These are phyloP conservation scores for Apotomis turbidana DNA, from an alignment of 2,888 invertebrate genomes.

Conservation along the genomic window DNA sequence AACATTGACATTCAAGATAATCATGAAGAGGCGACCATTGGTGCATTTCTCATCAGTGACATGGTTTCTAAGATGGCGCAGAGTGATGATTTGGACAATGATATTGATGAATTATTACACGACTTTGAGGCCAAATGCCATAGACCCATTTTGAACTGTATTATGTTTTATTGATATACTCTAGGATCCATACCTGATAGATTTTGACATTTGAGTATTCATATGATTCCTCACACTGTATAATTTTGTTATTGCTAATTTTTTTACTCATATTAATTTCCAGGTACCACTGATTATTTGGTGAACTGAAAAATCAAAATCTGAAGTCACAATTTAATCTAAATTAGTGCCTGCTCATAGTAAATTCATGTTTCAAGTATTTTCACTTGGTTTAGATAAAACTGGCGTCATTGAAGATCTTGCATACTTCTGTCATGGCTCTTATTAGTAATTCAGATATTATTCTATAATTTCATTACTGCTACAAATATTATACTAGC, in stretches of 20 bases:
- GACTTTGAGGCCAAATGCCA: slow-evolving; percentile 96
- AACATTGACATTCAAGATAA: slow-evolving; percentile 99
- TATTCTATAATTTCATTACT: neutral
- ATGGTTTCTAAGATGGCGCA: slow-evolving; percentile 95
- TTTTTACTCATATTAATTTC: slow-evolving; percentile 16
- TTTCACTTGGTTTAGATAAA: neutral
- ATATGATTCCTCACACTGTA: slow-evolving; percentile 19
- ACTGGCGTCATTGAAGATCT: neutral
- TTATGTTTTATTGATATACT: slow-evolving; percentile 93
- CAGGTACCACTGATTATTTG: slow-evolving; percentile 16
- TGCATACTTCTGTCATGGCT: neutral
- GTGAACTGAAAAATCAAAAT: neutral
- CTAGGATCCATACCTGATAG: slow-evolving; percentile 27
- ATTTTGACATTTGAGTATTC: slow-evolving; percentile 32
- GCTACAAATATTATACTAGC: neutral
- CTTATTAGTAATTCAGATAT: neutral
- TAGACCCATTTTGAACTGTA: slow-evolving; percentile 95
- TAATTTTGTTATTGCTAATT: neutral
- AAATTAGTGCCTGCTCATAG: neutral
- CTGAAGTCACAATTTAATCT: neutral
- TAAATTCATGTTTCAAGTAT: neutral
- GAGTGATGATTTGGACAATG: slow-evolving; percentile 97
- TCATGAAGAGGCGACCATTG: slow-evolving; percentile 99
- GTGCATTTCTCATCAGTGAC: slow-evolving; percentile 98
- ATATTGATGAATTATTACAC: slow-evolving; percentile 97